Conservation (phyloP, 2,113 vertebrate genomes). For the Podarcis muralis region DNA sequence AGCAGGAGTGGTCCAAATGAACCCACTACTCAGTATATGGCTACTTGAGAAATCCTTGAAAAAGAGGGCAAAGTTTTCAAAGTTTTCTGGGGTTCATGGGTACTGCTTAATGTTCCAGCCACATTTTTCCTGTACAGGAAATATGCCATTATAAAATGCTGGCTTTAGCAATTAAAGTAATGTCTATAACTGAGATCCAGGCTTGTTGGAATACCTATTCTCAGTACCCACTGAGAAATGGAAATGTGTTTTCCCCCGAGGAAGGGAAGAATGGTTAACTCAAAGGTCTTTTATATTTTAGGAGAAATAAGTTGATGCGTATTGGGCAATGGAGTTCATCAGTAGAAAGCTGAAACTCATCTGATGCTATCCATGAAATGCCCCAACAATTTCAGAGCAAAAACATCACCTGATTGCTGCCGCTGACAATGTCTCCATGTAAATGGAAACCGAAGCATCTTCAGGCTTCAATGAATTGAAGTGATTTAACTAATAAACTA, state of each 20-base stretch:
- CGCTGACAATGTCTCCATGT: background rate
- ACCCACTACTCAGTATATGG: too few species aligned
- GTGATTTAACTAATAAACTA: constrained; percentile 48
- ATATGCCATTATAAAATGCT: background rate
- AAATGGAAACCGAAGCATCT: background rate
- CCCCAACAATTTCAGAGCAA: constrained; percentile 3
- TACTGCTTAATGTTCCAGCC: too few species aligned
- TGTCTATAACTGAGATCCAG: background rate
- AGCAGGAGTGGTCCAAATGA: too few species aligned
- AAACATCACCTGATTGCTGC: background rate
- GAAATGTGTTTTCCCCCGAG: background rate
- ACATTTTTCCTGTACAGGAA: too few species aligned
- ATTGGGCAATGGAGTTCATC: constrained; percentile 2
- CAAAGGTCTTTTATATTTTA: background rate
- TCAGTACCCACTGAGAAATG: background rate
- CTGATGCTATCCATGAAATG: constrained; percentile 7
- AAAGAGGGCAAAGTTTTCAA: too few species aligned
- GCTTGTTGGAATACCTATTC: background rate
- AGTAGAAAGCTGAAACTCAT: constrained; percentile 28
- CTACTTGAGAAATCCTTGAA: too few species aligned
- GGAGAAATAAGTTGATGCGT: background rate
- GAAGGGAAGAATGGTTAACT: background rate
- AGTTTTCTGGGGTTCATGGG: too few species aligned
- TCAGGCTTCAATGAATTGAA: constrained; percentile 22
- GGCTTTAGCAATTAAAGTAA: background rate